These are phyloP conservation scores for Oxyruncus cristatus DNA, from an alignment of 2,113 vertebrate genomes.

Conservation along the genomic window DNA sequence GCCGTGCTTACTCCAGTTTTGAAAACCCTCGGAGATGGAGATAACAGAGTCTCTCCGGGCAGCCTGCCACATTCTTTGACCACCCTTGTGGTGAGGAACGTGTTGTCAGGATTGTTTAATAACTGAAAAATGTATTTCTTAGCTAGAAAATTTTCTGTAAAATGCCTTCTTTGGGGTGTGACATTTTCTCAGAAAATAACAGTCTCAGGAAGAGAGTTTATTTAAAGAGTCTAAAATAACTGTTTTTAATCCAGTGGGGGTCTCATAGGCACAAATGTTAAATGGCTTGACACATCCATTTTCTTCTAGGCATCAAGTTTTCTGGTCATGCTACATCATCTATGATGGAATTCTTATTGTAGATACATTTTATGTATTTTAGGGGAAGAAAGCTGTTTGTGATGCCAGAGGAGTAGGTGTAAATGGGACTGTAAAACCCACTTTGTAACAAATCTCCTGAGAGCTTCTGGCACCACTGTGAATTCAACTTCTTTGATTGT, in stretches of 20 bases:
- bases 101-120: slow-evolving; percentile 11
- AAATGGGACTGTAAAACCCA: neutral
- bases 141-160: neutral
- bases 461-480: neutral
- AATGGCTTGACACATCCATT: neutral
- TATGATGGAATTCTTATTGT: neutral
- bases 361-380: neutral
- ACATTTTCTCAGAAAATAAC: neutral
- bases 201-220: neutral
- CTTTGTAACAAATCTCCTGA: accelerated
- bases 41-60: neutral
- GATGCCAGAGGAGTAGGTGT: neutral
- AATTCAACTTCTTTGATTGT: neutral
- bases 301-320: neutral
- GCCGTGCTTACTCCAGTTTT: neutral
- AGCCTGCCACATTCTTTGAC: neutral
- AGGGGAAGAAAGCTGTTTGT: neutral
- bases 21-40: neutral
- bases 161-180: neutral
- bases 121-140: neutral
- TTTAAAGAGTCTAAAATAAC: neutral
- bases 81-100: neutral
- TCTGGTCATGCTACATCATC: neutral
- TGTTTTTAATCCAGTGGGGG: neutral
- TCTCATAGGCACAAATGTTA: neutral